Evolutionary conservation across 2,113 vertebrate genomes (phyloP), one percentile per base, ranked within the genome.

Genomic region (Larimichthys polyactis): DNA sequence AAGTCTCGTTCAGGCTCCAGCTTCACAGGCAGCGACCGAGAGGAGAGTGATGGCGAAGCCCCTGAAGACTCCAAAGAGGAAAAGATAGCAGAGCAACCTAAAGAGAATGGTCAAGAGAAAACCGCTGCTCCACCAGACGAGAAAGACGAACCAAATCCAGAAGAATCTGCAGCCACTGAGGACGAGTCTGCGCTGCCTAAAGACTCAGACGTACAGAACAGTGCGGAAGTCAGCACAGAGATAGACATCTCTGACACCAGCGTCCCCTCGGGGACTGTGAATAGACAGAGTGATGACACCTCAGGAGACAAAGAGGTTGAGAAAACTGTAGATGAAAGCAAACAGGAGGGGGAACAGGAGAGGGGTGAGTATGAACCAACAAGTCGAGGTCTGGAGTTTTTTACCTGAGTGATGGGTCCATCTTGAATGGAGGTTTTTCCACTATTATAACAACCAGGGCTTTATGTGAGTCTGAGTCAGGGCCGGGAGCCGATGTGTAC

Each of bases 321-420:
- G 51, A 8, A 76, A 65, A 6, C 7, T 5, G 72, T 55, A 69
- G 80, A 83, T 52, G 78, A 85, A 78, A 59, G 57, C 29, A 75
- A 81, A 71, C 43, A 72, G 57, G 90, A 90, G 22, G 59, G 79
- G 24, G 90, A 93, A 29, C 71, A 66, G 43, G 91, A 92, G 81
- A 94, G 83, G 73, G 96, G 96, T 98, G 92, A 98, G 97, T 96
- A 85, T 11, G 20, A 40, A 65, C 24, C 73, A 43, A 44, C 4
- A 55, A 36, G 75, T 65, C 19, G 15, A 49, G 43, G 54, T 64
- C 11, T 69, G 75, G 59, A 72, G 57, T 5, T 75, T 58, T 29
- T 70, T 58, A 54, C 32, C 79, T 71, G 51, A 80, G 51, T 80
- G 79, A 83, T 58, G 36, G 32, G 63, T 78, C 59, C 69, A 67